These are phyloP conservation scores for Characodon lateralis DNA, from an alignment of 2,797 vertebrate genomes.

Conservation along the genomic window DNA sequence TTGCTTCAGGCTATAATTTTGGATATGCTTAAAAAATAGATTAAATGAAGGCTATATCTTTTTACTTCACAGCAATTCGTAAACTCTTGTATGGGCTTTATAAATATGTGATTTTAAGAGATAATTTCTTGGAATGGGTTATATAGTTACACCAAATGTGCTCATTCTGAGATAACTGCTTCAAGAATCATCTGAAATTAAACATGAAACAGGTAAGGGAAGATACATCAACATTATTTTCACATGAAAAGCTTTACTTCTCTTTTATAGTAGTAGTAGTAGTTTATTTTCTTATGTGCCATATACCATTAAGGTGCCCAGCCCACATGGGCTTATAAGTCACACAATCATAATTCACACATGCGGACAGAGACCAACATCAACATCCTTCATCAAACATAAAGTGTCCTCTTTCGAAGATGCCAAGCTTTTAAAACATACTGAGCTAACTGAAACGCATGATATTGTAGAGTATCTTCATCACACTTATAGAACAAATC, in stretches of 20 bases:
- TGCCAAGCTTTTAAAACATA: no score
- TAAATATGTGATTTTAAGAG: slow-evolving; percentile 53
- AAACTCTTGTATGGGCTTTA: slow-evolving; percentile 24
- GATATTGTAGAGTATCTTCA: no score
- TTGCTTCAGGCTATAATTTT: not conserved
- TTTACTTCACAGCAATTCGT: slow-evolving; percentile 15
- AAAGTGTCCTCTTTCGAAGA: no score
- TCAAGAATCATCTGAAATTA: slow-evolving; percentile 29
- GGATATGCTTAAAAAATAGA: slow-evolving; percentile 9
- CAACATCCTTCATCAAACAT: no score
- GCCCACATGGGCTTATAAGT: no score
- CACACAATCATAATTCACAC: no score
- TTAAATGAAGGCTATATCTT: slow-evolving; percentile 12
- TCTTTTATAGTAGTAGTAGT: not conserved
- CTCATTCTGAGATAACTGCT: slow-evolving; percentile 47
- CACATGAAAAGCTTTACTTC: not conserved
- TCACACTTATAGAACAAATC: no score
- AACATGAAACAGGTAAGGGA: not conserved
- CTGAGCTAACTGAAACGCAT: no score
- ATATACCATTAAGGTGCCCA: no score
- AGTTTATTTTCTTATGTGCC: no score
- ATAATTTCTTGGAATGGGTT: slow-evolving; percentile 49
- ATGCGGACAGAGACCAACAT: no score
- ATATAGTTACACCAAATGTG: slow-evolving; percentile 33
- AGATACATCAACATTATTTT: not conserved